phyloP scores from a whole-genome alignment of 2,888 invertebrate species.

The Melipona beecheii region DNA sequence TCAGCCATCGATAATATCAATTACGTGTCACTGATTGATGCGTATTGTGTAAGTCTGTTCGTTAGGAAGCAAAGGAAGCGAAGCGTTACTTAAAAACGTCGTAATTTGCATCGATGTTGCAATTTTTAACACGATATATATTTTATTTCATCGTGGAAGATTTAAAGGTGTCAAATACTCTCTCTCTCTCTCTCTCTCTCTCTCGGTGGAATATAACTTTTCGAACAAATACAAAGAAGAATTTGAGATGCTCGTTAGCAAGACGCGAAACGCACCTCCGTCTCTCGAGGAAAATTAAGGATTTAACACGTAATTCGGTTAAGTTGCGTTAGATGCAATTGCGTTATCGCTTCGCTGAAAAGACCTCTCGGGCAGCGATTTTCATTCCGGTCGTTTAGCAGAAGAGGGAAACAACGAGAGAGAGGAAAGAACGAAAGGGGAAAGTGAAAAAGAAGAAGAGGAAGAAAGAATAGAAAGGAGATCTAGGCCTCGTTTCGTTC shows the following conservation, averaged over 20 bases:
- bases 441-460: background rate
- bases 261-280: background rate
- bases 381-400: slow-evolving; percentile 25
- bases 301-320: background rate
- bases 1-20: slow-evolving; percentile 40
- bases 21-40: slow-evolving; percentile 23
- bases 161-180: too few species aligned
- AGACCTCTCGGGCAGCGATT: slow-evolving; percentile 22
- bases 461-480: slow-evolving; percentile 23
- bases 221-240: background rate
- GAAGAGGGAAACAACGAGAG: background rate
- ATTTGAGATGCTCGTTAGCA: background rate
- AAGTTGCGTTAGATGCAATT: background rate
- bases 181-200: too few species aligned
- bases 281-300: background rate
- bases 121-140: too few species aligned
- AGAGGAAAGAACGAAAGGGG: background rate
- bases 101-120: too few species aligned
- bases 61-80: too few species aligned
- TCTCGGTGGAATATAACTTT: background rate
- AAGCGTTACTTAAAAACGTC: background rate
- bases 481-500: slow-evolving; percentile 41
- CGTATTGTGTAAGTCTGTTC: background rate
- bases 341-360: background rate
- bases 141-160: too few species aligned